These are phyloP conservation scores for Leptocoma aspasia DNA, from an alignment of 2,113 vertebrate genomes.

Conservation along the genomic window DNA sequence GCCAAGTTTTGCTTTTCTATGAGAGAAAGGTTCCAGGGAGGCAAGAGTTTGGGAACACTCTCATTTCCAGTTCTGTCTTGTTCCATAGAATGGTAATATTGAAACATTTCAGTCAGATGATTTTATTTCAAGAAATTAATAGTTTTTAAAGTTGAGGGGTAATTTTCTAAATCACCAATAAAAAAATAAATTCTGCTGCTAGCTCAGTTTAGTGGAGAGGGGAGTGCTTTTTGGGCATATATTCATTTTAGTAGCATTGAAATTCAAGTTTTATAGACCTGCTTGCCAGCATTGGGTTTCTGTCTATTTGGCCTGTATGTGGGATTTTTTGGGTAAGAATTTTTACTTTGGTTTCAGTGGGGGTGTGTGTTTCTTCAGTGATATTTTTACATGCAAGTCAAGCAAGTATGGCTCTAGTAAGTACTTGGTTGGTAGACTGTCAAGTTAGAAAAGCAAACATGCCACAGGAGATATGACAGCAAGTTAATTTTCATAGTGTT, in stretches of 20 bases:
- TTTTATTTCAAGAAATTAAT: not conserved
- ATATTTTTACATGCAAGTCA: not conserved
- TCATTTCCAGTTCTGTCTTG: not conserved
- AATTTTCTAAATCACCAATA: not conserved
- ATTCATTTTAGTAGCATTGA: not conserved
- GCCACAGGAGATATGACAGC: not conserved
- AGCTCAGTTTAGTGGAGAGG: not conserved
- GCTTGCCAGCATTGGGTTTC: not conserved
- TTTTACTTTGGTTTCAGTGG: not conserved
- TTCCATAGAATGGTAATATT: not conserved
- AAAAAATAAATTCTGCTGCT: not conserved
- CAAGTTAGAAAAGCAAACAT: not conserved
- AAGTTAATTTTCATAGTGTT: not conserved
- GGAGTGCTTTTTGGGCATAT: not conserved
- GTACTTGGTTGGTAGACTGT: not conserved
- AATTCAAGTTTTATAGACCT: not conserved
- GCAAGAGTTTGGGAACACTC: not conserved
- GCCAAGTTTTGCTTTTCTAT: not conserved
- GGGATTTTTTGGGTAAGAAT: not conserved
- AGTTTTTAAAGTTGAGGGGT: not conserved
- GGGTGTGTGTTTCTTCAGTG: not conserved
- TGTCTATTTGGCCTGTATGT: not conserved
- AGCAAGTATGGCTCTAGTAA: not conserved
- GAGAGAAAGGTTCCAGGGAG: not conserved
- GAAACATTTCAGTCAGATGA: not conserved